Base-by-base conservation (phyloP, 2,797 vertebrate genomes). In the Callimico goeldii region DNA sequence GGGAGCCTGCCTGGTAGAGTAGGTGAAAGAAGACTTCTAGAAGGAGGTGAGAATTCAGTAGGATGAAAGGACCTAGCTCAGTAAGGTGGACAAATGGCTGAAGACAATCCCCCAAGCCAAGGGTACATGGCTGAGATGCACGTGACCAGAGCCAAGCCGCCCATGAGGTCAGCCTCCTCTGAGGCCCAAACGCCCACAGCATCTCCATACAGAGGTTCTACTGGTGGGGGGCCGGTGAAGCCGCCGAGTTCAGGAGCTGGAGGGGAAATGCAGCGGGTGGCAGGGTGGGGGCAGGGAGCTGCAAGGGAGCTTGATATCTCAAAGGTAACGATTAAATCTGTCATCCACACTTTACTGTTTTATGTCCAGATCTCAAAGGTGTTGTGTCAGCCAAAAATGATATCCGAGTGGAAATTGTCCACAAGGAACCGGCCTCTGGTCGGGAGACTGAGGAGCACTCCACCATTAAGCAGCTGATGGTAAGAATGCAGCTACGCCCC, bases 381-480 rank as follows among this genome's bases (percentile, higher is more conserved):
- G 99, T 99, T 1, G 99, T 99, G 61, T 99, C 99, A 0, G 99
- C 99, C 88, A 99, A 99, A 98, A 99, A 99, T 2, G 99, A 99
- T 70, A 99, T 99, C 98, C 99, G 99, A 0, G 99, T 99, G 88
- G 99, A 99, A 98, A 99, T 99, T 11, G 99, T 99, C 0, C 99
- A 99, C 99, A 99, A 99, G 98, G 99, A 99, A 98, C 99, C 99
- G 7, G 99, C 99, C 15, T 98, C 99, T 0, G 99, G 99, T 9
- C 98, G 99, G 55, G 99, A 99, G 87, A 98, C 99, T 0, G 99
- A 99, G 96, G 99, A 99, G 28, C 99, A 99, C 97, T 98, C 99
- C 5, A 99, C 99, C 94, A 99, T 99, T 99, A 99, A 99, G 98
- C 99, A 99, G 97, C 99, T 99, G 97, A 99, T 99, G 99, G 99